These are phyloP conservation scores for Aptenodytes forsteri DNA, from an alignment of 2,113 vertebrate species.

Conservation along the genomic window DNA sequence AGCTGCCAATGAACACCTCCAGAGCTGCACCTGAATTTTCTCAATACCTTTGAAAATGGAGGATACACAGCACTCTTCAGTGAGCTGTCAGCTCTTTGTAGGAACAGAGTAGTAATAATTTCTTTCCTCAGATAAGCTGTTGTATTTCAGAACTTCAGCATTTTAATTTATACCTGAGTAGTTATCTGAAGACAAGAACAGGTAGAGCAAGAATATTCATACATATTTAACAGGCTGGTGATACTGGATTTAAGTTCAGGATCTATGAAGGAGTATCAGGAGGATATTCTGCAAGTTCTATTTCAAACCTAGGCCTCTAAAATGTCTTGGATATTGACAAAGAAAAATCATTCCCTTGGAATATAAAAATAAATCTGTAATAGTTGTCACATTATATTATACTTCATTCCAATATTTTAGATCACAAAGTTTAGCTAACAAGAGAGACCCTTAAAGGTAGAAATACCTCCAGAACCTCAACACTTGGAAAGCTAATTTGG, in stretches of 20 bases:
- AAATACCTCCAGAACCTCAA: neutral
- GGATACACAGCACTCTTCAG: neutral
- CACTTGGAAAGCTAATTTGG: neutral
- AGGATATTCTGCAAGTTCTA: neutral
- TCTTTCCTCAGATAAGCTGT: neutral
- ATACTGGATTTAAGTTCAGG: neutral
- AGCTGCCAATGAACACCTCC: neutral
- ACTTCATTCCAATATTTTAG: neutral
- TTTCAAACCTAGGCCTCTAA: neutral
- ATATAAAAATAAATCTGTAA: neutral
- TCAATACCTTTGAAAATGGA: neutral
- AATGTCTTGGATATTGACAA: neutral
- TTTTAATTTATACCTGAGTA: neutral
- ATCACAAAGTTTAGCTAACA: neutral
- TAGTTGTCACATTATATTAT: neutral
- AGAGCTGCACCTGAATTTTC: neutral
- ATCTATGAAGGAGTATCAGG: neutral
- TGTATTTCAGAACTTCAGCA: neutral
- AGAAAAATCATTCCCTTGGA: neutral
- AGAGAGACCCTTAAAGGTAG: neutral
- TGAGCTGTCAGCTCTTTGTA: neutral
- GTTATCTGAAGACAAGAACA: neutral
- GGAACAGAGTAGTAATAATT: neutral
- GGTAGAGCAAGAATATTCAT: neutral
- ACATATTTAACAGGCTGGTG: neutral